Base-by-base conservation (phyloP, 1,140 invertebrate species). In the Myzus persicae region DNA sequence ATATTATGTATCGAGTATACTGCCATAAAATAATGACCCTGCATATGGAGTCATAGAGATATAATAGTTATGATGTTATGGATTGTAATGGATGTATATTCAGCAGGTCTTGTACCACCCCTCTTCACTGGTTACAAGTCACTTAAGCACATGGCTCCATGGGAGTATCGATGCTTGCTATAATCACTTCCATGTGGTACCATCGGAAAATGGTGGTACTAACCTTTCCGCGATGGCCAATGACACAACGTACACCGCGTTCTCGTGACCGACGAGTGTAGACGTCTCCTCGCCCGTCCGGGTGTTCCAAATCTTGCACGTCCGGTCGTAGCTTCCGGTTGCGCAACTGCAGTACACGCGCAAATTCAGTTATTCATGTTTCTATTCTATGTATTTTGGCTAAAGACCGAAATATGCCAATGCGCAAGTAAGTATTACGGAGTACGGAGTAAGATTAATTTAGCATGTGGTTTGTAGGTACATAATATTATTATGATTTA, bases 261-360 rank as follows among this genome's bases (percentile, higher is more conserved):
- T 98, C 93, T 97, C 96, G 94, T 98, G 97, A 42, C 97, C 97
- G 76, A 96, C 95, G 24, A 98, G 95, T 81, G 97, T 96, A 94
- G 96, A 96, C 94, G 97, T 95, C 94, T 98, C 97, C 91, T 96
- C 95, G 54, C 97, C 97, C n/a, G 96, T 96, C 91, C 97, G 96
- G 93, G 97, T 96, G 95, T 97, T 96, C 97, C 97, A 98, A 93
- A 98, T 95, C 95, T 97, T 97, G 95, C 97, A 98, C n/a, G 97
- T 98, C 94, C 97, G 95, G 95, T 98, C 97, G 95, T 98, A 98
- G 95, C 97, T 98, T 89, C 97, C 97, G 2, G 97, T 97, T 90
- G 98, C 95, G 95, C 97, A 98, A 95, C 97, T 98, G 26, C 1
- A 94, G 42, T 94, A 94, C 93, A 40, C 9, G 14, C 59, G 14